Base-by-base conservation (phyloP, 30 jellyfish, hydroid and myxozoan species). In the Catostylus mosaicus region DNA sequence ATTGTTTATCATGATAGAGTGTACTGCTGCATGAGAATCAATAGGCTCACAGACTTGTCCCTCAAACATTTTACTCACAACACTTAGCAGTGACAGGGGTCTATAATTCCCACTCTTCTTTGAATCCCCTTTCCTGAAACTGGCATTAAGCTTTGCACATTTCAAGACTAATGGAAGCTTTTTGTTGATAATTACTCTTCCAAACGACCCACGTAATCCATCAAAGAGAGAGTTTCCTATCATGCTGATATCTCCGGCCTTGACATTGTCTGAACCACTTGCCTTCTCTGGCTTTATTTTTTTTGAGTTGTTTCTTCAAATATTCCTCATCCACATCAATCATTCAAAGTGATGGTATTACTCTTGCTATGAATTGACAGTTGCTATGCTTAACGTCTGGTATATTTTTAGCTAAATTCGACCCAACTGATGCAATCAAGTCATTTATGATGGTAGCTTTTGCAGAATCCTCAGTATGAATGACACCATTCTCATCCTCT, bases 401-500 rank as follows among this genome's bases (percentile, higher is more conserved):
- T 54, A 54, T 4, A 22, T 63, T 63, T 63, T 63, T 63, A 63
- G 75, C 47, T 22, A 26, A 20, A 63, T 31, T 46, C 30, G 26
- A 7, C 38, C 75, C 75, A 2, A 63, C 75, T 22, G 75, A 63
- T 22, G 75, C 30, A 46, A 63, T 22, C 30, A 22, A 63, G 30
- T 63, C 75, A 4, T 63, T 63, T 14, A 63, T 63, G 46, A 63
- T 22, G 75, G 26, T 33, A 22, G 75, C 75, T 20, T 63, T 63
- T 4, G 30, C 30, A 22, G 75, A 22, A 33, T 63, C 75, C 26
- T 63, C 75, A 22, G 75, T 63, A 22, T 63, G 48, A 63, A 63
- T 63, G 27, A 63, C 75, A 22, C 48, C 40, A 63, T 63, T 54
- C n/a, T 54, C 46, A 46, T 63, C 75, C 45, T 31, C 75, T 22